These are phyloP conservation scores for Luehdorfia chinensis DNA, from an alignment of 1,140 invertebrate genomes.

Conservation along the genomic window DNA sequence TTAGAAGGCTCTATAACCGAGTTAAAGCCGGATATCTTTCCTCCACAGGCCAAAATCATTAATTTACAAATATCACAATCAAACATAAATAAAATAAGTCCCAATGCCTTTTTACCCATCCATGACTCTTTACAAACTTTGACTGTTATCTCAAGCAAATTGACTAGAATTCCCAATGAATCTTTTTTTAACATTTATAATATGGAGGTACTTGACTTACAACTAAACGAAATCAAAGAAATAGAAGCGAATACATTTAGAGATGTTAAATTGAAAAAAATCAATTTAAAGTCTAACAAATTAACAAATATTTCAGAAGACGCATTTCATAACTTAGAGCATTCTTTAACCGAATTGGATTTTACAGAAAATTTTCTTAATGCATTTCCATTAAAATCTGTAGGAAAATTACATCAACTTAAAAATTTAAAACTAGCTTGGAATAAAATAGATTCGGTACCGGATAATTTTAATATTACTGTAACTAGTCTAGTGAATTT, in stretches of 20 bases:
- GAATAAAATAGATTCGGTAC: constrained; percentile 85
- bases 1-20: constrained; percentile 86
- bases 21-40: constrained; percentile 84
- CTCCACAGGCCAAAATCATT: constrained; percentile 80
- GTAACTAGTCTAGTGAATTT: constrained; percentile 85
- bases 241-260: constrained; percentile 90
- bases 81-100: constrained; percentile 83
- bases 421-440: constrained; percentile 86
- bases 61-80: constrained; percentile 92
- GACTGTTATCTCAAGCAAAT: constrained; percentile 88
- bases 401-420: constrained; percentile 86
- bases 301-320: constrained; percentile 89
- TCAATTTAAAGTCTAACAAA: constrained; percentile 91
- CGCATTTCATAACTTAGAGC: constrained; percentile 89
- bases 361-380: constrained; percentile 91
- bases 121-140: constrained; percentile 86
- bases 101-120: constrained; percentile 84
- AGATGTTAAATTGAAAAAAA: constrained; percentile 86
- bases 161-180: constrained; percentile 88
- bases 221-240: constrained; percentile 89
- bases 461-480: constrained; percentile 83
- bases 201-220: constrained; percentile 87
- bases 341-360: constrained; percentile 88
- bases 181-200: constrained; percentile 84
- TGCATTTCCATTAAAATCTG: constrained; percentile 87